Evolutionary conservation across 2,888 invertebrate species (phyloP).

Genomic region (Trissonchulus latispiculum): DNA sequence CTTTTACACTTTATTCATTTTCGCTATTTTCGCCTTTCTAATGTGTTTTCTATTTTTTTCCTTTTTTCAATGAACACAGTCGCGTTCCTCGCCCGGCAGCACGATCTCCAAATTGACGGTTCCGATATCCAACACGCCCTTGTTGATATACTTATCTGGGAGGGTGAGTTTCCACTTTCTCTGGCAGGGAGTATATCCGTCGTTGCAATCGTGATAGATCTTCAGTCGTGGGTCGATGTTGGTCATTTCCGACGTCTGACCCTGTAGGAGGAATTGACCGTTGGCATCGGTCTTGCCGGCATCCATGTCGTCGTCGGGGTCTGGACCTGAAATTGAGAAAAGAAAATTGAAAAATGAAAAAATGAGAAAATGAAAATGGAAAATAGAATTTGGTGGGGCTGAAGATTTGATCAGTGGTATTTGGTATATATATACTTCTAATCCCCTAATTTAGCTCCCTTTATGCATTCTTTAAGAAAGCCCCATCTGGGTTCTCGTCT

Average conservation of each 20-base stretch:
- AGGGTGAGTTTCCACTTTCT: not conserved
- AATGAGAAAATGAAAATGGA: too few species aligned
- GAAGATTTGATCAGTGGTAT: too few species aligned
- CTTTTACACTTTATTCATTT: too few species aligned
- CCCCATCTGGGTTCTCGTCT: too few species aligned
- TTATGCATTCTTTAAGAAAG: too few species aligned
- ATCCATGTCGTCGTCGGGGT: slow-evolving; percentile 10
- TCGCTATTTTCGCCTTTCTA: too few species aligned
- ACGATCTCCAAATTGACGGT: not conserved
- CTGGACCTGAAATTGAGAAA: slow-evolving; percentile 10
- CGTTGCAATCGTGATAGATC: too few species aligned
- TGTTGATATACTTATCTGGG: slow-evolving; percentile 7
- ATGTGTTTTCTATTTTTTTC: too few species aligned
- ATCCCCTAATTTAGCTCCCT: too few species aligned
- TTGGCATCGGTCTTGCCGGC: not conserved
- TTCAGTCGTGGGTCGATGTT: not conserved
- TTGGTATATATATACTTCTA: too few species aligned
- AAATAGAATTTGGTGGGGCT: too few species aligned
- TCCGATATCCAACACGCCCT: not conserved
- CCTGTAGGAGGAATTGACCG: not conserved
- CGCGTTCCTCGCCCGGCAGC: not conserved
- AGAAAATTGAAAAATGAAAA: too few species aligned
- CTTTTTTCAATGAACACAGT: slow-evolving; percentile 14
- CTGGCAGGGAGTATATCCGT: not conserved
- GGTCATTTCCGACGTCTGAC: not conserved